Evolutionary conservation across 2,113 vertebrate species (phyloP), one percentile per base, ranked within the genome.

Genomic region (Myotis lucifugus): DNA sequence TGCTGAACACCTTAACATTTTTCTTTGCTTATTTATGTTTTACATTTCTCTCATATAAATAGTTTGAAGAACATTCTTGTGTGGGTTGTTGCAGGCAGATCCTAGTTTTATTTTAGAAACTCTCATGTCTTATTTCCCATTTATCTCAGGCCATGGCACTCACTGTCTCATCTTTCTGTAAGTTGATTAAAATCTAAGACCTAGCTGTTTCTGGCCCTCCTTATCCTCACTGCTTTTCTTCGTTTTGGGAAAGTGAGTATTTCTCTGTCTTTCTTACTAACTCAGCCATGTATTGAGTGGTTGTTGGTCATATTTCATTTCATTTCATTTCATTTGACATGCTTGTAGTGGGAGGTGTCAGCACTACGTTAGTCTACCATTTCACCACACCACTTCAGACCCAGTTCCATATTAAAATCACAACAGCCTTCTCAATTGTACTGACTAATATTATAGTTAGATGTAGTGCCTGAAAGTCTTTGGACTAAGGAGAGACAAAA

Each of bases 51-150:
- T 93, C 37, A 52, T 21, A 34, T 85, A 88, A 92, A 72, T 61
- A 85, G 11, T 18, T 74, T 25, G 2, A 61, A 88, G 9, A 66
- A 32, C 6, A 11, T 15, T 66, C 50, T 66, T 50, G 37, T 34
- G 56, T 93, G n/a, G 25, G 15, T 88, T 74, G 37, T 84, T 67
- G 37, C 8, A 70, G 84, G 1, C 2, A 64, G 29, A 14, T 73
- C 46, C 17, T 37, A 64, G 40, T 82, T 94, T 93, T 66, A 61
- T 32, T 85, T 92, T 78, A 85, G n/a, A 90, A 69, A 88, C 46
- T 85, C 46, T 34, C 21, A 32, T 1, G 15, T 46, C 17, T 77
- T 76, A 32, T 5, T 84, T 17, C 17, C 32, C 8, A 69, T 37
- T 88, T 91, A 72, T 7, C 32, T 92, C 37, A 64, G 56, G 13